phyloP scores from a whole-genome alignment of 2,888 invertebrate genomes.

The Phragmatobia fuliginosa region DNA sequence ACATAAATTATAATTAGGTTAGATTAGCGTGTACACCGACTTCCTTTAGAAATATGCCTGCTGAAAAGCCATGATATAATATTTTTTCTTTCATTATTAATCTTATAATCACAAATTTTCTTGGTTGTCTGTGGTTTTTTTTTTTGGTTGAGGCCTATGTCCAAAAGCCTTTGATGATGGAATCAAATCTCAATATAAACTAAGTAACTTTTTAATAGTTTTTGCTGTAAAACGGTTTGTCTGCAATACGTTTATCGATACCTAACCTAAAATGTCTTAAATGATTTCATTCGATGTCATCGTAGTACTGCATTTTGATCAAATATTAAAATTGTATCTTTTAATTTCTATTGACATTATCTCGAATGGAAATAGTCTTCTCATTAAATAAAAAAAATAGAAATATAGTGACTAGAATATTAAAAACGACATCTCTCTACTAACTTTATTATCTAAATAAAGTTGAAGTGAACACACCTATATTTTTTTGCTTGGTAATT shows the following conservation, averaged over 20 bases:
- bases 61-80: conserved; percentile 13
- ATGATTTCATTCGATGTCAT: conserved; percentile 16
- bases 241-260: conserved; percentile 26
- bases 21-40: conserved; percentile 30
- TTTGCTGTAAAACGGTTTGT: conserved; percentile 34
- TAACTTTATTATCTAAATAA: too few species aligned
- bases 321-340: background rate
- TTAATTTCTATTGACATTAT: background rate
- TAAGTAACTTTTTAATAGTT: conserved; percentile 33
- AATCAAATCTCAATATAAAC: too few species aligned
- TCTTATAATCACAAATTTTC: too few species aligned
- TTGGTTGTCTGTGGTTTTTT: too few species aligned
- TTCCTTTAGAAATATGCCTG: conserved; percentile 12
- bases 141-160: too few species aligned
- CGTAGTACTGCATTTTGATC: background rate
- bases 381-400: background rate
- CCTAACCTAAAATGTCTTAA: conserved; percentile 41
- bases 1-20: conserved; percentile 30
- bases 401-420: background rate
- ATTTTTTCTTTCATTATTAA: conserved; percentile 12
- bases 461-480: background rate
- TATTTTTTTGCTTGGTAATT: background rate
- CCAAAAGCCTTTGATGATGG: too few species aligned
- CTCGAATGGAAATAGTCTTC: background rate
- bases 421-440: background rate